Base-by-base conservation (phyloP, 2,888 invertebrate species). In the Odontomyia ornata region DNA sequence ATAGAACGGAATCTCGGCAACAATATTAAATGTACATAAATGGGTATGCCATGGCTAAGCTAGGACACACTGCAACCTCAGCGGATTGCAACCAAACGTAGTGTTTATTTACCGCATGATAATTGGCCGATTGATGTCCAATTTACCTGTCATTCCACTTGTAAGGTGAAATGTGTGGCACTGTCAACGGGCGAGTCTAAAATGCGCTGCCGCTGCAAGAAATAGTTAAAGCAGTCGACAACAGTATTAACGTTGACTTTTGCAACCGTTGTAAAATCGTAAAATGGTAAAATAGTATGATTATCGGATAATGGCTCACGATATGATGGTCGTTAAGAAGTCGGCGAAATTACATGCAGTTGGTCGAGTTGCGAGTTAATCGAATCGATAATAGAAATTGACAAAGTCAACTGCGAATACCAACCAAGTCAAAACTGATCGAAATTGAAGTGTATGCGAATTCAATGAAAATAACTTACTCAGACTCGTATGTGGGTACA, bases 81-180 rank as follows among this genome's bases (percentile, higher is more conserved):
- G 18, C 60, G 30, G 28, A 15, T 30, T 57, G 60, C 21, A 73
- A 27, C 69, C 36, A 36, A 36, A 36, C 23, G 47, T 60, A 52
- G 52, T 73, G 73, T 73, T 73, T 73, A 73, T 73, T 73, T 60
- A 43, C 73, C 73, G 57, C 60, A 60, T 36, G 73, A 57, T 73
- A 73, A 73, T 73, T 73, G 73, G 73, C 60, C 73, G 73, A 73
- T 73, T 73, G 73, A 73, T 73, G 73, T 73, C 73, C 73, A 73
- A 73, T 73, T 73, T 73, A 73, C 60, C 73, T 60, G 73, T 73
- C 73, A 73, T 36, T 73, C 57, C 73, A 23, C 57, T 60, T 60
- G 57, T 60, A 60, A 1, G 60, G 73, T 73, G 43, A 73, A 73
- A 73, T 73, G 73, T 73, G 73, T 73, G 73, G 73, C 73, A 73